Evolutionary conservation across 1,140 invertebrate genomes (phyloP).

Genomic region (Piezodorus guildinii): DNA sequence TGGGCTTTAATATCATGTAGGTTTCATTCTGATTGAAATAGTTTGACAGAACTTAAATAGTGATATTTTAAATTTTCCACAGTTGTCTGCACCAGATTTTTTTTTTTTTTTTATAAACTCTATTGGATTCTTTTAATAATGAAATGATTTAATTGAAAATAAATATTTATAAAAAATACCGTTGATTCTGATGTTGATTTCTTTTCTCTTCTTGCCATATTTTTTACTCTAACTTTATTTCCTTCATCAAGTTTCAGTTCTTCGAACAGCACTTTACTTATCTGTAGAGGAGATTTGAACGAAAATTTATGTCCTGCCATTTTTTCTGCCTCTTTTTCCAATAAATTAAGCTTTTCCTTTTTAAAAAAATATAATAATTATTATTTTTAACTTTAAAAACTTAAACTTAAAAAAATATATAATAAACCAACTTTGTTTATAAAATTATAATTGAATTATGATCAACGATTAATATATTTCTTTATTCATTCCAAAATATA

Average conservation of each 20-base stretch:
- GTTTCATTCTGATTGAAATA: too few species aligned
- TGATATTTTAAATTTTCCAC: too few species aligned
- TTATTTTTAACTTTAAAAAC: background rate
- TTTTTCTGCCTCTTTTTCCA: slow-evolving; percentile 37
- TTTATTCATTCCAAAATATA: too few species aligned
- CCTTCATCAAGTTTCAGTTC: slow-evolving; percentile 40
- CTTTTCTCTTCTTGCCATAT: slow-evolving; percentile 36
- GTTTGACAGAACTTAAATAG: too few species aligned
- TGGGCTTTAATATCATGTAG: too few species aligned
- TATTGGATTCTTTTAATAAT: too few species aligned
- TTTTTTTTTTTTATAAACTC: too few species aligned
- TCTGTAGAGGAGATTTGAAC: slow-evolving; percentile 40
- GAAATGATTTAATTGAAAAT: too few species aligned
- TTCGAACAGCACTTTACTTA: slow-evolving; percentile 43
- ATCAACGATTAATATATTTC: too few species aligned
- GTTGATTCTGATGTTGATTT: slow-evolving; percentile 45
- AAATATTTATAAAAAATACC: slow-evolving; percentile 28
- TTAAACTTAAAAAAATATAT: too few species aligned
- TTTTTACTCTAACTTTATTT: slow-evolving; percentile 35
- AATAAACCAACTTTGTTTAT: background rate
- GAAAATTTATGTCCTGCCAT: slow-evolving; percentile 39
- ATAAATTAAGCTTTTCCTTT: slow-evolving; percentile 33
- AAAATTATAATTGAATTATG: background rate
- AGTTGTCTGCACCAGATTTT: too few species aligned
- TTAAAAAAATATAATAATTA: slow-evolving; percentile 22